Percentiles rank a stretch among this genome's conserved stretches.
Evolutionary conservation across 1,140 invertebrate genomes (phyloP).

Genomic region (Hirudo medicinalis): DNA sequence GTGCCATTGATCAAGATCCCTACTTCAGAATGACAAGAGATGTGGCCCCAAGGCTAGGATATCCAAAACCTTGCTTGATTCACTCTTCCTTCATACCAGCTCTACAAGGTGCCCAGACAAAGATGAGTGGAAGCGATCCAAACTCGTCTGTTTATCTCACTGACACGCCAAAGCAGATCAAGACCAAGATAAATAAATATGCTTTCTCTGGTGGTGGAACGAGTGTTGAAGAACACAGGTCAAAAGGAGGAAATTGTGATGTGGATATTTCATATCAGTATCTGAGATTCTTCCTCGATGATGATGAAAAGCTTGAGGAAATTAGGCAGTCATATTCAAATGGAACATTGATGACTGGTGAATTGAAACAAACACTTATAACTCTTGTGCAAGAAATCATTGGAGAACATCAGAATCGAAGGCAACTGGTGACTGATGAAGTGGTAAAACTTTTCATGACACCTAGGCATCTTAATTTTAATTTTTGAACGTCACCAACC

Average conservation of each 20-base stretch:
- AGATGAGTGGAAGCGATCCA: slow-evolving; percentile 91
- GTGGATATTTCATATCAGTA: slow-evolving; percentile 94
- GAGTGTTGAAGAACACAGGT: slow-evolving; percentile 80
- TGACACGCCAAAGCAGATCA: slow-evolving; percentile 90
- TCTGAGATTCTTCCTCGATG: slow-evolving; percentile 84
- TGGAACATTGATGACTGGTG: slow-evolving; percentile 79
- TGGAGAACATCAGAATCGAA: slow-evolving; percentile 63
- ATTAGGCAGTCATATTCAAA: slow-evolving; percentile 70
- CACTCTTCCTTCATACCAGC: slow-evolving; percentile 92
- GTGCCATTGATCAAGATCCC: slow-evolving; percentile 98
- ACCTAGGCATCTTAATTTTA: slow-evolving; percentile 58
- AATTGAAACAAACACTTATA: slow-evolving; percentile 84
- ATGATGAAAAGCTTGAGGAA: slow-evolving; percentile 73
- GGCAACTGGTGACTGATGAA: slow-evolving; percentile 72
- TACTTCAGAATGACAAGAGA: slow-evolving; percentile 98
- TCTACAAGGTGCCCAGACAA: slow-evolving; percentile 84
- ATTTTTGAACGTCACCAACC: slow-evolving; percentile 21
- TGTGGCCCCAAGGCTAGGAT: slow-evolving; percentile 74
- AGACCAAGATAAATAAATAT: slow-evolving; percentile 96
- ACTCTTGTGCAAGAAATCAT: slow-evolving; percentile 61
- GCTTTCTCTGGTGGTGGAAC: slow-evolving; percentile 91
- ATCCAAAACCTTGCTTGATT: slow-evolving; percentile 79
- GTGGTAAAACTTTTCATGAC: slow-evolving; percentile 68
- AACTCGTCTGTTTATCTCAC: slow-evolving; percentile 89
- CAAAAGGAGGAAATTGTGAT: slow-evolving; percentile 80